Percentiles rank a stretch among this genome's conserved stretches.
phyloP scores from a whole-genome alignment of 2,113 vertebrate species.

The Oryzias celebensis region DNA sequence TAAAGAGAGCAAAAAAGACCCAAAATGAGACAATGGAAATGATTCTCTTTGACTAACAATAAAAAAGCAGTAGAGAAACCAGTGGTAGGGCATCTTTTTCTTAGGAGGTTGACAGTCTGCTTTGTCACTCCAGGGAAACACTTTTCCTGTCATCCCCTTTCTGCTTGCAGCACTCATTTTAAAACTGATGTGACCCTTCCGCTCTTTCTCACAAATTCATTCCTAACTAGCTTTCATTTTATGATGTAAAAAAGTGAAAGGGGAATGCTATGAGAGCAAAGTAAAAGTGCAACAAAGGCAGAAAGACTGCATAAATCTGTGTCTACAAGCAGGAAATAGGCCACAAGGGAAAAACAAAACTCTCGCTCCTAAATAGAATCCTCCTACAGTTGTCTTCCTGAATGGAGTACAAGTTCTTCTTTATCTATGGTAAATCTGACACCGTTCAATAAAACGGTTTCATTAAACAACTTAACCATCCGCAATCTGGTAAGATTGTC shows the following conservation, averaged over 20 bases:
- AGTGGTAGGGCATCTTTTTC: constrained; percentile 7
- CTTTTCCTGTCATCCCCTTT: constrained; percentile 12
- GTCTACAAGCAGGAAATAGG: constrained; percentile 15
- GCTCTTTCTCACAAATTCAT: neutral
- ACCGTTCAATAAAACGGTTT: constrained; percentile 2
- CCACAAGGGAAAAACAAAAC: neutral
- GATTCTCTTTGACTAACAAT: constrained; percentile 10
- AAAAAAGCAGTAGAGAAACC: constrained; percentile 21
- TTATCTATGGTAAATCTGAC: constrained; percentile 23
- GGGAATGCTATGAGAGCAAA: neutral
- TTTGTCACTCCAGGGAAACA: constrained; percentile 29
- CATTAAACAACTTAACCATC: constrained; percentile 19
- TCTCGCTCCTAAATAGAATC: neutral
- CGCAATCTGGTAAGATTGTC: constrained; percentile 1
- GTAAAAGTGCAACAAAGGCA: neutral
- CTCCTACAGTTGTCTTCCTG: constrained; percentile 3
- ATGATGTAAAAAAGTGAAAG: neutral
- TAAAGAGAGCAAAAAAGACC: constrained; percentile 8
- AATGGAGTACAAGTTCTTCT: constrained; percentile 3
- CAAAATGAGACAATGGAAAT: constrained; percentile 15
- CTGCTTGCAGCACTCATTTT: neutral
- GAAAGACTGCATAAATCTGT: constrained; percentile 4
- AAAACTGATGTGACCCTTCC: constrained; percentile 11
- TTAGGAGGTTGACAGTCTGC: neutral
- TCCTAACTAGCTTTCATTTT: neutral